Percentiles rank a stretch among this genome's conserved stretches.
Conservation (phyloP, 2,888 invertebrate genomes). For the Sialis lutaria region DNA sequence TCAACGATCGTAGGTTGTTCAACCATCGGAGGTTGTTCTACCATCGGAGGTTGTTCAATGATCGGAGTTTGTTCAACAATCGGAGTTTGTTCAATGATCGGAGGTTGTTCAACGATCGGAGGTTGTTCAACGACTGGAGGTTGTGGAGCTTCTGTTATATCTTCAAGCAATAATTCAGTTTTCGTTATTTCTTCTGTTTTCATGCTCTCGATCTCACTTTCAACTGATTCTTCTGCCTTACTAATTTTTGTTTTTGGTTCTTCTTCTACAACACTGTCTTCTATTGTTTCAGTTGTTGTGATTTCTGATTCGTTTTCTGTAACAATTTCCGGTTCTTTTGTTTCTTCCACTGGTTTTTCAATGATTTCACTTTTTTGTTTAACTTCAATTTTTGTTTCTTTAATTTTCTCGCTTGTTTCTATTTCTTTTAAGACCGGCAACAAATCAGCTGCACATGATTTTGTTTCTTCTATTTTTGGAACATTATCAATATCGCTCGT, state of each 20-base stretch:
- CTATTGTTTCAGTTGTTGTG: conserved; percentile 12
- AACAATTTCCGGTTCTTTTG: too few species aligned
- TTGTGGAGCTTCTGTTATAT: background rate
- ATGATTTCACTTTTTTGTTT: conserved; percentile 3
- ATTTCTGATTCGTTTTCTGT: conserved; percentile 12
- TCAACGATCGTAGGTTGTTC: too few species aligned
- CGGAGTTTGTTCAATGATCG: too few species aligned
- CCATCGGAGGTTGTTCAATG: too few species aligned
- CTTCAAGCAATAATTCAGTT: background rate
- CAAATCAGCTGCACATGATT: conserved; percentile 3
- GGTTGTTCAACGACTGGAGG: background rate
- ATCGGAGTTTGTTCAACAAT: background rate
- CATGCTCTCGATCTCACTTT: conserved; percentile 2
- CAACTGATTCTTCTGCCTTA: conserved; percentile 26
- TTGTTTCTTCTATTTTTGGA: background rate
- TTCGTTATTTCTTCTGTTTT: too few species aligned
- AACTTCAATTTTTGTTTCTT: conserved; percentile 3
- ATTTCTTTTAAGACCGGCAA: background rate
- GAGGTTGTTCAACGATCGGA: too few species aligned
- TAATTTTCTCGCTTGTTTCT: conserved; percentile 1
- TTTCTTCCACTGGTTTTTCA: conserved; percentile 6
- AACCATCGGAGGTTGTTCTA: too few species aligned
- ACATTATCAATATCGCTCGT: background rate
- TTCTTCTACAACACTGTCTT: conserved; percentile 19
- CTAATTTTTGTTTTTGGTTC: conserved; percentile 23